phyloP scores from a whole-genome alignment of 2,888 invertebrate species.

The Suillia variegata region DNA sequence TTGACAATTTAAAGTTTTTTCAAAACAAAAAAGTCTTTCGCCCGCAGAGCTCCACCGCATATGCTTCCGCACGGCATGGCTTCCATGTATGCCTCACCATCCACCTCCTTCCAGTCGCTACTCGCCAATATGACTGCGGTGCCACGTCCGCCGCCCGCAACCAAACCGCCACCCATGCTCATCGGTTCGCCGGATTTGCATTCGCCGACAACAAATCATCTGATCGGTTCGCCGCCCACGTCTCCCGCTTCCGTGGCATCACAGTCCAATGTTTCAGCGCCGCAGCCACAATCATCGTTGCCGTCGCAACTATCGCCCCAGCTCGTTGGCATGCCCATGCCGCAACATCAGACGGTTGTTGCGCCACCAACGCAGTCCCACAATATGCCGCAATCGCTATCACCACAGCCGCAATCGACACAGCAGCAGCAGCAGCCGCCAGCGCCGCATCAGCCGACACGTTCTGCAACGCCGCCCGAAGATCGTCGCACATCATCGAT shows the following conservation, averaged over 20 bases:
- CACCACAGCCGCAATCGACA: constrained; percentile 41
- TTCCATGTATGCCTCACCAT: constrained; percentile 64
- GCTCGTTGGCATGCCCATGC: constrained; percentile 63
- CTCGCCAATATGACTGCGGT: constrained; percentile 64
- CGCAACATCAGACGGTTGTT: constrained; percentile 50
- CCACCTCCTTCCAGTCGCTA: constrained; percentile 81
- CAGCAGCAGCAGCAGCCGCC: constrained; percentile 55
- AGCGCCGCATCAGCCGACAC: constrained; percentile 26
- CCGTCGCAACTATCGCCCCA: constrained; percentile 38
- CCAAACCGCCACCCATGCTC: constrained; percentile 47
- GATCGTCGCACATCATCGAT: constrained; percentile 87
- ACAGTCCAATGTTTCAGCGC: constrained; percentile 37
- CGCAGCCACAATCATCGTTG: constrained; percentile 27
- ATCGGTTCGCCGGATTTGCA: constrained; percentile 54
- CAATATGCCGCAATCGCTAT: constrained; percentile 33
- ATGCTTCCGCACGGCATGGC: constrained; percentile 70
- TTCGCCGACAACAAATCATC: constrained; percentile 53
- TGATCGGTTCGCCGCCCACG: constrained; percentile 54
- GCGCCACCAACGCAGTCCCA: constrained; percentile 22
- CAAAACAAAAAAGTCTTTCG: constrained; percentile 23
- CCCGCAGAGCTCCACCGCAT: constrained; percentile 67
- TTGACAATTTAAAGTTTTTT: background rate
- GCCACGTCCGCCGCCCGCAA: constrained; percentile 65
- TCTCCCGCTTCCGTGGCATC: constrained; percentile 48
- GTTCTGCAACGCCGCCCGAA: constrained; percentile 68